Percentiles rank a stretch among this genome's conserved stretches.
phyloP scores from a whole-genome alignment of 2,797 vertebrate genomes.

The Hozukius guyotensis region DNA sequence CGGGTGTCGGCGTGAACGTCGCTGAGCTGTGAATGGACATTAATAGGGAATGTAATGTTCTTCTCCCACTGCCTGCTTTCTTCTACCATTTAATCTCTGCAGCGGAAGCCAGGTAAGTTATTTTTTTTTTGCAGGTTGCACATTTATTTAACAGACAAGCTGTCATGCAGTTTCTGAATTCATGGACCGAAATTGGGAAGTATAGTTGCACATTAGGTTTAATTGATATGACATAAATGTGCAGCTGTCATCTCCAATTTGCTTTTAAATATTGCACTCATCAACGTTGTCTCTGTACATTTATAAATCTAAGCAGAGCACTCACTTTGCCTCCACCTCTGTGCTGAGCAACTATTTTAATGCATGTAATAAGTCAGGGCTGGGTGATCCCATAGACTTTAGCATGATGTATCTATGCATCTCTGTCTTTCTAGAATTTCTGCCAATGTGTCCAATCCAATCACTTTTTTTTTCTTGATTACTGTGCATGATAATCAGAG shows the following conservation, averaged over 20 bases:
- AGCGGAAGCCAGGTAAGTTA: slow-evolving; percentile 66
- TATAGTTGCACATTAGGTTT: slow-evolving; percentile 13
- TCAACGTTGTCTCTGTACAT: neutral
- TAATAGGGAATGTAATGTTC: slow-evolving; percentile 61
- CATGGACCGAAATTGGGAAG: slow-evolving; percentile 45
- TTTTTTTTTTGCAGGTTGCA: slow-evolving; percentile 21
- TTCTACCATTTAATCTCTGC: slow-evolving; percentile 22
- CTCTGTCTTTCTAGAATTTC: neutral
- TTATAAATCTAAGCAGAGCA: neutral
- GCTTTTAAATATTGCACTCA: slow-evolving; percentile 5
- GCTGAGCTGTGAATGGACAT: slow-evolving; percentile 64
- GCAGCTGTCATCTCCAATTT: slow-evolving; percentile 1
- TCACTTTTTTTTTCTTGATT: slow-evolving; percentile 1
- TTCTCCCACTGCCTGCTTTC: slow-evolving; percentile 27
- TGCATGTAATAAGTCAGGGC: slow-evolving; percentile 10
- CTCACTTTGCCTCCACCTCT: slow-evolving; percentile 30
- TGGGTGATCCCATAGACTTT: neutral
- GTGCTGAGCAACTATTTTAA: slow-evolving; percentile 50
- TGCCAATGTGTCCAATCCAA: neutral
- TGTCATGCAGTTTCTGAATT: slow-evolving; percentile 40
- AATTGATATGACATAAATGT: slow-evolving; percentile 7
- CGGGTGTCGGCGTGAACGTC: slow-evolving; percentile 70
- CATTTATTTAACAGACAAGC: neutral
- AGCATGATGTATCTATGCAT: neutral
- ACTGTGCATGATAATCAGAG: slow-evolving; percentile 5